Percentiles rank a stretch among this genome's conserved stretches.
These are phyloP conservation scores for Hippopotamyrus pictus DNA, from an alignment of 2,797 vertebrate genomes.

Conservation along the genomic window DNA sequence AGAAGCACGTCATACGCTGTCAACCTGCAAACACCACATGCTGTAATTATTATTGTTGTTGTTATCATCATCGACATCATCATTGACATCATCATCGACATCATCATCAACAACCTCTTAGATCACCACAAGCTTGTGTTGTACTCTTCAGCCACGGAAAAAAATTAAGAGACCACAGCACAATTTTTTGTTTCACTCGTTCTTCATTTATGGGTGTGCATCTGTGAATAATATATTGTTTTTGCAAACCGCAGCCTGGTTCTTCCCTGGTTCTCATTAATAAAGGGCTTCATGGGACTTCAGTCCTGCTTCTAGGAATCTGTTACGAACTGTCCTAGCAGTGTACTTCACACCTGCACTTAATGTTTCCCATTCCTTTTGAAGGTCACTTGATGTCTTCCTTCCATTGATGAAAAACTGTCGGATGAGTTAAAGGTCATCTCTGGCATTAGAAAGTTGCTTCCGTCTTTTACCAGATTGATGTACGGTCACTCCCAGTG, in stretches of 20 bases:
- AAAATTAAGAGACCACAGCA: background rate
- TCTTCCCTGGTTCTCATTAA: background rate
- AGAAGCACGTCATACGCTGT: background rate
- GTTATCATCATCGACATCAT: background rate
- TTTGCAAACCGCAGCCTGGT: background rate
- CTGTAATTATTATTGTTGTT: background rate
- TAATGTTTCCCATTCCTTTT: background rate
- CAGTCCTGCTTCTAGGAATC: background rate
- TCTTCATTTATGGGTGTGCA: background rate
- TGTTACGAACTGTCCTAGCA: background rate
- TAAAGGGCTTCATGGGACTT: background rate
- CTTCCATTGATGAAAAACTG: background rate
- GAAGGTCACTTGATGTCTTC: background rate
- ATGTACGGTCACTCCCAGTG: background rate
- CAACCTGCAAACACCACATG: background rate
- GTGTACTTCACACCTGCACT: background rate
- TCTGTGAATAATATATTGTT: background rate
- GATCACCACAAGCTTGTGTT: background rate
- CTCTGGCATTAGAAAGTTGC: background rate
- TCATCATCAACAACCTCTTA: background rate
- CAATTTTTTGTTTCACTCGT: background rate
- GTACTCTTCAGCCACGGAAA: background rate
- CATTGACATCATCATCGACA: background rate
- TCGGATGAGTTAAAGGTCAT: background rate
- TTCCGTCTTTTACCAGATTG: background rate